Evolutionary conservation across 2,113 vertebrate species (phyloP).

Genomic region (Corvus cornix): DNA sequence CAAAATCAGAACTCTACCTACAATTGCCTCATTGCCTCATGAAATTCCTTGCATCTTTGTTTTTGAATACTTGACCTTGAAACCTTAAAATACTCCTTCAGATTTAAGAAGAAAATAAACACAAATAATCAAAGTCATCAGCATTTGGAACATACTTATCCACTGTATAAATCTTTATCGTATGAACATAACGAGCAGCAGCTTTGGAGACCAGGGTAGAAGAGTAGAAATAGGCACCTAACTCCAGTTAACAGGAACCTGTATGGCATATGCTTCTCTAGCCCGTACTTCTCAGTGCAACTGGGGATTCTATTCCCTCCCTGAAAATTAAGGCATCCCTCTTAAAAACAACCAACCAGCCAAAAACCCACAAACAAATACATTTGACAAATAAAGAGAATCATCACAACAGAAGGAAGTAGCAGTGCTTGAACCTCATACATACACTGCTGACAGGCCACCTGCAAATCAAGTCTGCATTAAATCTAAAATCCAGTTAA

Average conservation of each 20-base stretch:
- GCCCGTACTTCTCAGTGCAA: not conserved
- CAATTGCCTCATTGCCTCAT: not conserved
- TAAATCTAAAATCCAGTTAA: not conserved
- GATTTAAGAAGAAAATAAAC: not conserved
- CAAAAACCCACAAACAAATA: not conserved
- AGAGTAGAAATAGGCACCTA: not conserved
- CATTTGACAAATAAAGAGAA: not conserved
- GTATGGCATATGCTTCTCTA: not conserved
- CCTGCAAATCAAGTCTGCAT: not conserved
- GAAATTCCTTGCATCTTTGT: not conserved
- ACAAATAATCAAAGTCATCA: not conserved
- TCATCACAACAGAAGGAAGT: not conserved
- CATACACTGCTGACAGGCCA: not conserved
- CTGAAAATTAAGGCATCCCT: not conserved
- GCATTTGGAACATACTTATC: not conserved
- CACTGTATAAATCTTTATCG: not conserved
- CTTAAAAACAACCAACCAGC: not conserved
- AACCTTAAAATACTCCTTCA: not conserved
- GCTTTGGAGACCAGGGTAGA: not conserved
- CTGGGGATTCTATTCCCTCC: not conserved
- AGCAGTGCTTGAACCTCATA: not conserved
- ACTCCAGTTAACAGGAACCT: not conserved
- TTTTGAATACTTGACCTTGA: not conserved
- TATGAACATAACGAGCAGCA: not conserved
- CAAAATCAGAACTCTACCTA: not conserved